Evolutionary conservation across 2,888 invertebrate genomes (phyloP).

Genomic region (Sisyra nigra): DNA sequence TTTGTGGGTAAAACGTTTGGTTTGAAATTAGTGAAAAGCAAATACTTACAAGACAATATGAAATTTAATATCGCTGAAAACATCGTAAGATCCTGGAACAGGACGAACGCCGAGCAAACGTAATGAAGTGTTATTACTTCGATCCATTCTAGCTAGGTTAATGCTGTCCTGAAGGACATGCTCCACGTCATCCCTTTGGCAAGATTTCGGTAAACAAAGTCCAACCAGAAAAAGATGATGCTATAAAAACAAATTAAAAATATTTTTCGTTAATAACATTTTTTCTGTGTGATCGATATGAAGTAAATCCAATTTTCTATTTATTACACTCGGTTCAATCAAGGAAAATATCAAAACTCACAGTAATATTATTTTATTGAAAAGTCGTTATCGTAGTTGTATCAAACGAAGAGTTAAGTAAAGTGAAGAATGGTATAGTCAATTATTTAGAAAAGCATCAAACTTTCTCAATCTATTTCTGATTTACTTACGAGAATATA

Average conservation of each 20-base stretch:
- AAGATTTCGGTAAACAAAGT: constrained; percentile 56
- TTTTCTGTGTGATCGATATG: not conserved
- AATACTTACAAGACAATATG: constrained; percentile 46
- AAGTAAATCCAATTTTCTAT: no score
- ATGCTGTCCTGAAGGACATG: constrained; percentile 25
- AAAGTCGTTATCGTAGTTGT: no score
- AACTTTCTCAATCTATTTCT: no score
- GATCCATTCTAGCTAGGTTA: constrained; percentile 20
- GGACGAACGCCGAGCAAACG: constrained; percentile 41
- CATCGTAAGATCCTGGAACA: constrained; percentile 50
- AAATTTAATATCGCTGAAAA: constrained; percentile 46
- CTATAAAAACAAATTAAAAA: constrained; percentile 27
- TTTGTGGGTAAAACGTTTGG: not conserved
- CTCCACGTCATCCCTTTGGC: constrained; percentile 36
- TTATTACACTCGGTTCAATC: no score
- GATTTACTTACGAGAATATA: no score
- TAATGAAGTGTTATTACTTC: constrained; percentile 24
- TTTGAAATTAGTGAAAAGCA: not conserved
- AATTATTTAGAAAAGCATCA: no score
- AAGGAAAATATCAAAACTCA: no score
- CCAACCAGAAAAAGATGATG: constrained; percentile 52
- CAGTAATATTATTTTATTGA: no score
- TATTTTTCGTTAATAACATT: not conserved
- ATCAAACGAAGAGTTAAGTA: no score
- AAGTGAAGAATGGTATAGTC: no score